phyloP scores from a whole-genome alignment of 2,888 invertebrate species.

The Itoplectis maculator region DNA sequence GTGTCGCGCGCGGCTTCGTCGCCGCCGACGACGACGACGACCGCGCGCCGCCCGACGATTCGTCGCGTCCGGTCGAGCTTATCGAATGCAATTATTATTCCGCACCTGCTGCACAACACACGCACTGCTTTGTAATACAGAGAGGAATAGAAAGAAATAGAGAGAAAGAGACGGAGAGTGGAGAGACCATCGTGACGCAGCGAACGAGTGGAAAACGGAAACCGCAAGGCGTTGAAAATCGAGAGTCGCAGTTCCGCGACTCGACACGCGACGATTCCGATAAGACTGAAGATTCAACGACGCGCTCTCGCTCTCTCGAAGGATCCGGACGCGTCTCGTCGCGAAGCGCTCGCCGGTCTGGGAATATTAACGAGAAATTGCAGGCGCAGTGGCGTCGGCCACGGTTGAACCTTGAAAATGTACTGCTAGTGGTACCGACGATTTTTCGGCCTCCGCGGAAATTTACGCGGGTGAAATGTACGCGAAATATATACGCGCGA shows the following conservation, averaged over 20 bases:
- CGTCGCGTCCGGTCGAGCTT: conserved; percentile 3
- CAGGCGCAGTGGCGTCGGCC: conserved; percentile 12
- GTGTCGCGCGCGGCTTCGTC: conserved; percentile 4
- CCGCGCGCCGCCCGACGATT: conserved; percentile 12
- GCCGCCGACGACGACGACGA: too few species aligned
- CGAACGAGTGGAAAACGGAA: conserved; percentile 7
- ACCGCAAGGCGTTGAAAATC: not conserved
- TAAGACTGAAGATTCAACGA: conserved; percentile 17
- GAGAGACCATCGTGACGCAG: not conserved
- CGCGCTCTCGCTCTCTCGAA: not conserved
- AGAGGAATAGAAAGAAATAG: not conserved
- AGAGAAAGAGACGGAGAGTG: conserved; percentile 3
- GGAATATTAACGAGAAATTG: conserved; percentile 22
- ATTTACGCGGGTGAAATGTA: too few species aligned
- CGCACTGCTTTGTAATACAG: conserved; percentile 68
- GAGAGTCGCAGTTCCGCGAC: conserved; percentile 7
- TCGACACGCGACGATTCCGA: not conserved
- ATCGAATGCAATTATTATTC: conserved; percentile 39
- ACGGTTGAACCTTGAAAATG: conserved; percentile 4
- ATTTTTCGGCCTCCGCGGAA: not conserved
- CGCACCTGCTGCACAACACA: conserved; percentile 60
- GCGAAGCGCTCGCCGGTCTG: conserved; percentile 29
- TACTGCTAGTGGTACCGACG: not conserved
- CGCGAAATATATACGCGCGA: too few species aligned
- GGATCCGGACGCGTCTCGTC: conserved; percentile 14